These are phyloP conservation scores for Oikopleura dioica DNA, from an alignment of 23 tunicate genomes.

Conservation along the genomic window DNA sequence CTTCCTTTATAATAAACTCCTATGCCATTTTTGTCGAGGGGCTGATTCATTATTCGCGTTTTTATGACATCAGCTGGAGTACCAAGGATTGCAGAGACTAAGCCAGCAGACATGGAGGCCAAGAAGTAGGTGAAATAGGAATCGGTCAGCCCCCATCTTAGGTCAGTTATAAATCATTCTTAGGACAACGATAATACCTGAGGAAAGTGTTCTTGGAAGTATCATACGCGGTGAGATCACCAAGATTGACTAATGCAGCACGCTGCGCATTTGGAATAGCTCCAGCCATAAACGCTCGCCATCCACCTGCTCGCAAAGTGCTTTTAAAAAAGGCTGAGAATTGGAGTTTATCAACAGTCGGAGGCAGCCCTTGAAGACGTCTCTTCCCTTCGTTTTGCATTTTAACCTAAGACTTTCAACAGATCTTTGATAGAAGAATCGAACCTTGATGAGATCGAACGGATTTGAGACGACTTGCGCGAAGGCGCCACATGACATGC, in stretches of 20 bases:
- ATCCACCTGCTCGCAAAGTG: conserved; percentile 27
- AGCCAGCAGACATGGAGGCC: conserved; percentile 29
- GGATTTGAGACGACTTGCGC: conserved; percentile 88
- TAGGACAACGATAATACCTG: background rate
- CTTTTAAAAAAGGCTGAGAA: background rate
- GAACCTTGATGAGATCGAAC: conserved; percentile 74
- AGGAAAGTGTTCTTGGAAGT: conserved; percentile 22
- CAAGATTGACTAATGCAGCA: conserved; percentile 90
- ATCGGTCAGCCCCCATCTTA: background rate
- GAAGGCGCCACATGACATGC: conserved; percentile 46
- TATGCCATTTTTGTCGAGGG: conserved; percentile 31
- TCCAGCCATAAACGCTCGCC: conserved; percentile 52
- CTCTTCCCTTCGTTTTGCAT: conserved; percentile 70
- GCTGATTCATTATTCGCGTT: conserved; percentile 93
- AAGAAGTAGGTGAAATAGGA: background rate
- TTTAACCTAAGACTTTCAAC: no score
- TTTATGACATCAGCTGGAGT: conserved; percentile 97
- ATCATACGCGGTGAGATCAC: conserved; percentile 80
- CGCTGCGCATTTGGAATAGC: conserved; percentile 78
- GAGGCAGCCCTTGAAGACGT: background rate
- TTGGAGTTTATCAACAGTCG: background rate
- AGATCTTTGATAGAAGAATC: no score
- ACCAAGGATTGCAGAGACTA: conserved; percentile 49
- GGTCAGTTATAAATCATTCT: background rate
- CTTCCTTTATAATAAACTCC: conserved; percentile 49